Evolutionary conservation across 2,888 invertebrate species (phyloP), one percentile per base, ranked within the genome.

Genomic region (Amphipyra tragopoginis): DNA sequence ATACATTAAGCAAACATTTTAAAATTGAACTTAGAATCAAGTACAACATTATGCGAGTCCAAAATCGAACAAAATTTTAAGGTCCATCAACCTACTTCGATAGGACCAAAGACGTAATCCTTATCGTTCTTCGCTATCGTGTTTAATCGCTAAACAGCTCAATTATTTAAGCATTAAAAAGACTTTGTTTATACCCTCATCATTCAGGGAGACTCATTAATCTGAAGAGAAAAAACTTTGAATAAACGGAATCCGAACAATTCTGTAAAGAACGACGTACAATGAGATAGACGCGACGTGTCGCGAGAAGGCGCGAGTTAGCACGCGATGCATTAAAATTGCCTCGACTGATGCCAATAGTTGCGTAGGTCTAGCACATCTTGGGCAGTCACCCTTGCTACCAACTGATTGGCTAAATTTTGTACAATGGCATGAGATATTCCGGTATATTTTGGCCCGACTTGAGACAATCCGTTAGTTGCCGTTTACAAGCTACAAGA

Each of bases 161-260:
- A 72, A 72, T 77, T 69, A 72, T 77, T 64, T 59, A 52, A 53
- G 63, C 33, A 67, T 64, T 70, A 70, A 65, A 56, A 61, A 56
- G 45, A 47, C 61, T 53, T 56, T 72, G 52, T 64, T 59, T 77
- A 66, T 48, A 69, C 63, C 66, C 65, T 61, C 63, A 65, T 69
- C 72, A 72, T 66, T 75, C 72, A 61, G 45, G 54, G 45, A 58
- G 49, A 43, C 63, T 75, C 70, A 77, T 69, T 77, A 65, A 77
- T 75, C 66, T 69, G 59, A 7, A 70, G 40, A 57, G 44, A 67
- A 77, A 75, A 75, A 63, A 70, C 61, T 65, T 72, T 70, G 59
- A 72, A 75, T 72, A 75, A 70, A 75, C 65, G 65, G 51, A 63
- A 65, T 65, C 45, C 36, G 38, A 57, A 53, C 59, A 60, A 62